phyloP scores from a whole-genome alignment of 2,113 vertebrate genomes.

The Hemiscyllium ocellatum region DNA sequence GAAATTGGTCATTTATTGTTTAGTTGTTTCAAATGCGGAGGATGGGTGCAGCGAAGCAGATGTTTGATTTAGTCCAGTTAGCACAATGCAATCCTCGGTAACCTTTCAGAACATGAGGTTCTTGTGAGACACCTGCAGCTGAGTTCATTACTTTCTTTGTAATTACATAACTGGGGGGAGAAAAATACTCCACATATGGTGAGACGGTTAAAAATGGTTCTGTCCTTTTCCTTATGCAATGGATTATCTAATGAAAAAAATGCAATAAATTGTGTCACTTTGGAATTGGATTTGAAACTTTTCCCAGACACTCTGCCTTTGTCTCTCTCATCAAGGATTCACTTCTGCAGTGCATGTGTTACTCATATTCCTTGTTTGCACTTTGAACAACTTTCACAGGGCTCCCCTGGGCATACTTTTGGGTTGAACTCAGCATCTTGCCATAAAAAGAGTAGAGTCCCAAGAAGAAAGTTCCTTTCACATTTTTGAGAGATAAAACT shows the following conservation, averaged over 20 bases:
- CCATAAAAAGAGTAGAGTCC: not conserved
- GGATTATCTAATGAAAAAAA: not conserved
- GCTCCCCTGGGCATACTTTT: not conserved
- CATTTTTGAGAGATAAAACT: constrained; percentile 1
- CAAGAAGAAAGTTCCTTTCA: not conserved
- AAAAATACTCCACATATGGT: not conserved
- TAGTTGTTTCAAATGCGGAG: not conserved
- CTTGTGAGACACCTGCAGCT: constrained; percentile 18
- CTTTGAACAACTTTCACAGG: not conserved
- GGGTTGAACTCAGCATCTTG: not conserved
- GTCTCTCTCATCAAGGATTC: not conserved
- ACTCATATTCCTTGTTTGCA: not conserved
- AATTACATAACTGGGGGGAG: not conserved
- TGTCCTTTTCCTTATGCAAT: not conserved
- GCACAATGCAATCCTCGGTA: not conserved
- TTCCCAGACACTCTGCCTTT: not conserved
- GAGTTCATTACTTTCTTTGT: not conserved
- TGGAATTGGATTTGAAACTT: constrained; percentile 6
- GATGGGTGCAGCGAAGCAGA: not conserved
- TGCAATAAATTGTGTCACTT: constrained; percentile 2
- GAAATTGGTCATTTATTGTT: not conserved
- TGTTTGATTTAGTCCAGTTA: not conserved
- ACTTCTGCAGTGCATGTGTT: not conserved
- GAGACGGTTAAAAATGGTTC: not conserved
- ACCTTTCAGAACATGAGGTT: not conserved